Evolutionary conservation across 2,113 vertebrate genomes (phyloP), one percentile per base, ranked within the genome.

Genomic region (Cepphus grylle): DNA sequence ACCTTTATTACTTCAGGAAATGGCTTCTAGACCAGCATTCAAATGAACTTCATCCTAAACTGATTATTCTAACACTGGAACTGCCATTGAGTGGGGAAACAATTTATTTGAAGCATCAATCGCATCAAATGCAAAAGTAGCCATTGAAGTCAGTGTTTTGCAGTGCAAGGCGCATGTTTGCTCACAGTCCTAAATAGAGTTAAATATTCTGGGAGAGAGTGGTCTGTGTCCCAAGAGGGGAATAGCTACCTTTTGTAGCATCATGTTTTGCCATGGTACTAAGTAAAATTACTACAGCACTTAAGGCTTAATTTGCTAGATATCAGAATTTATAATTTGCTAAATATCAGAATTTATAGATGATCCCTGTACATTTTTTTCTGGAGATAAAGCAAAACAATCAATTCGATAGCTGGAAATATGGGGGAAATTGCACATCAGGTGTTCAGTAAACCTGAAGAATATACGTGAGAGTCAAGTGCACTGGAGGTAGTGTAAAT

Each of bases 1-100:
- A 87, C 56, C 71, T 58, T 85, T 59, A 79, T 82, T 95, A 72
- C 69, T 92, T 88, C 55, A 78, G 91, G 77, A 96, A 84, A 43
- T 76, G 16, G 12, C 47, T 94, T 80, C 58, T 65, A 83, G 69
- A 94, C 19, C 7, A 61, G 86, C 56, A 85, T 94, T 94, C 62
- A 94, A 93, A 91, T 95, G 34, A 93, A 80, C 43, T 84, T 89
- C 56, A 70, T 92, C 83, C 78, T 89, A 55, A 91, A 65, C 56
- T 69, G 77, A 77, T 96, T 91, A 69, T 88, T 91, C n/a, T 72
- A 73, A 49, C 40, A 38, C 30, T 82, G 73, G 23, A 89, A 76
- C 66, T 91, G 70, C 36, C 15, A 38, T 7, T 69, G 78, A 87
- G 53, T 63, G 23, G 16, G 16, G 82, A 86, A 81, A 43, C n/a